Conservation (phyloP, 2,797 vertebrate species). For the Pelobates cultripes region DNA sequence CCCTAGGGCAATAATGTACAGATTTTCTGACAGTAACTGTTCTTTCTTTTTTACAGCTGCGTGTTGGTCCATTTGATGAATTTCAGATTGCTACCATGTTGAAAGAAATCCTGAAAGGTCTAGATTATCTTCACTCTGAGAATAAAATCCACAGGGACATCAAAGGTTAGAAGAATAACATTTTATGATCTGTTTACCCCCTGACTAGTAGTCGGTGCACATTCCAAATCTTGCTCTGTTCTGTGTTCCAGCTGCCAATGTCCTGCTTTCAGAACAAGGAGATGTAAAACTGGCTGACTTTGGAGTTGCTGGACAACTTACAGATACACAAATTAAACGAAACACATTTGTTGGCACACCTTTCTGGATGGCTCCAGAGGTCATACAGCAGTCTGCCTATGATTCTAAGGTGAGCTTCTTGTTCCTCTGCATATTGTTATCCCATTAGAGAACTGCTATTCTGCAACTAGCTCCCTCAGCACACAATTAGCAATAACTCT, state of each 20-base stretch:
- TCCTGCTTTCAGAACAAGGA: constrained; percentile 80
- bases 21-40: not conserved
- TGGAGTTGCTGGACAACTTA: constrained; percentile 81
- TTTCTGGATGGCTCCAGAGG: constrained; percentile 83
- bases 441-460: too few relatives aligned
- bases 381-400: constrained; percentile 81
- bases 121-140: constrained; percentile 82
- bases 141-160: constrained; percentile 86
- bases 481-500: too few relatives aligned
- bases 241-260: constrained; percentile 75
- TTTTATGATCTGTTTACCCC: constrained; percentile 11
- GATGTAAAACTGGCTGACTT: constrained; percentile 83
- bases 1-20: too few relatives aligned
- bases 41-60: constrained; percentile 65
- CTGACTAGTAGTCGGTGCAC: not conserved
- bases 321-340: constrained; percentile 81
- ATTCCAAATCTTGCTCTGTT: constrained; percentile 23
- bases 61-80: constrained; percentile 81
- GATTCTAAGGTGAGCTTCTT: constrained; percentile 77
- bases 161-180: constrained; percentile 70
- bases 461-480: too few relatives aligned
- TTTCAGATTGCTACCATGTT: constrained; percentile 84
- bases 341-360: constrained; percentile 83
- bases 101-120: constrained; percentile 82
- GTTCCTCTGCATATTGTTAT: too few relatives aligned